A percentile compares a stretch with the other conserved stretches of the same genome.
These are phyloP conservation scores for Trichosurus vulpecula DNA, from an alignment of 2,797 vertebrate species.

Conservation along the genomic window DNA sequence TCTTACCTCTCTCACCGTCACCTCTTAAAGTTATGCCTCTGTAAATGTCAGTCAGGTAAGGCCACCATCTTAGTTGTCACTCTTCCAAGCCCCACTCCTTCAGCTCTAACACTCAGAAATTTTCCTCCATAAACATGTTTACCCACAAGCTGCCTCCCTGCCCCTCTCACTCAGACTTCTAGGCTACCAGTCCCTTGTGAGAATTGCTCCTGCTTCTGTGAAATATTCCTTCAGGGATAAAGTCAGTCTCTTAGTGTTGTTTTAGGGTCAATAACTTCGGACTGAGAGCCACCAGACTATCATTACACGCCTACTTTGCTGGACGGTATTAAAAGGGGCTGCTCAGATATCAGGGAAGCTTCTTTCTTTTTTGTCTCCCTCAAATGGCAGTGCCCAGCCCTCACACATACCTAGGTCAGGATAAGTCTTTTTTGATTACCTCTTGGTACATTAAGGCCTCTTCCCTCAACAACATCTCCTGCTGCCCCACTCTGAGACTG, in stretches of 20 bases:
- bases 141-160: no score
- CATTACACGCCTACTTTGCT: neutral
- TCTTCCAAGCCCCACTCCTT: neutral
- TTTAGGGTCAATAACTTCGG: neutral
- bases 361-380: neutral
- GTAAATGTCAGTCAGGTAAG: neutral
- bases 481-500: neutral
- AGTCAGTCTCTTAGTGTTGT: neutral
- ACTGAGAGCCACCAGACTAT: neutral
- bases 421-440: neutral
- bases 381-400: neutral
- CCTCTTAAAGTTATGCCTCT: neutral
- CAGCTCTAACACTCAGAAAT: neutral
- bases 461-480: neutral
- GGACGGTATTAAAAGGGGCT: neutral
- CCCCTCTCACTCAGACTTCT: neutral
- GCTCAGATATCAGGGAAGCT: neutral
- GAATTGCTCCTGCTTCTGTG: neutral
- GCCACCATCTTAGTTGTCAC: neutral
- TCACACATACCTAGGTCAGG: neutral
- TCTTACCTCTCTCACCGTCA: neutral
- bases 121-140: neutral
- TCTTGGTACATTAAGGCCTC: neutral
- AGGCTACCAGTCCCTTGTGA: neutral
- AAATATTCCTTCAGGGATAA: neutral